Percentiles rank a stretch among this genome's conserved stretches.
phyloP scores from a whole-genome alignment of 1,140 invertebrate genomes.

The Meloidogyne exigua region DNA sequence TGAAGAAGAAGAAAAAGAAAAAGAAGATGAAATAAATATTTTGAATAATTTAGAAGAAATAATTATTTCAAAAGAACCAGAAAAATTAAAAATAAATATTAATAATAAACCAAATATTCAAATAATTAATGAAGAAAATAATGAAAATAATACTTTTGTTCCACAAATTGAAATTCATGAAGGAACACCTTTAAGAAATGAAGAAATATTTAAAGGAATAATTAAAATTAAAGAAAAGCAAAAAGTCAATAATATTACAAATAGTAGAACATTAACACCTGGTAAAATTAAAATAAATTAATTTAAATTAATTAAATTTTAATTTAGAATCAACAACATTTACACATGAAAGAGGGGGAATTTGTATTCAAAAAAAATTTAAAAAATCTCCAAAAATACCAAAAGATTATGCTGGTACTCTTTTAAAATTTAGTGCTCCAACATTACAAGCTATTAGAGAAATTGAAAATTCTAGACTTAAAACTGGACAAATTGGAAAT shows the following conservation, averaged over 20 bases:
- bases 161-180: conserved; percentile 30
- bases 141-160: background rate
- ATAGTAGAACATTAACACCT: background rate
- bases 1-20: conserved; percentile 28
- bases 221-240: background rate
- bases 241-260: background rate
- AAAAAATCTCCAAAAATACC: conserved; percentile 24
- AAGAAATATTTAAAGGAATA: background rate
- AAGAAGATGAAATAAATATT: background rate
- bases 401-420: conserved; percentile 21
- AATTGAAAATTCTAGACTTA: conserved; percentile 50
- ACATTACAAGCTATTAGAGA: conserved; percentile 50
- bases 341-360: background rate
- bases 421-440: conserved; percentile 35
- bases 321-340: no score
- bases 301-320: no score
- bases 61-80: conserved; percentile 16
- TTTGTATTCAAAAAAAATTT: background rate
- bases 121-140: background rate
- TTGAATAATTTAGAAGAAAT: background rate
- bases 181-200: conserved; percentile 22
- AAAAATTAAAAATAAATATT: background rate
- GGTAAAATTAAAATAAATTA: background rate
- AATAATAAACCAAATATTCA: background rate
- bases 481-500: conserved; percentile 33